A percentile compares a stretch with the other conserved stretches of the same genome.
Conservation (phyloP, 1,140 invertebrate species). For the Tetramorium alpestre region DNA sequence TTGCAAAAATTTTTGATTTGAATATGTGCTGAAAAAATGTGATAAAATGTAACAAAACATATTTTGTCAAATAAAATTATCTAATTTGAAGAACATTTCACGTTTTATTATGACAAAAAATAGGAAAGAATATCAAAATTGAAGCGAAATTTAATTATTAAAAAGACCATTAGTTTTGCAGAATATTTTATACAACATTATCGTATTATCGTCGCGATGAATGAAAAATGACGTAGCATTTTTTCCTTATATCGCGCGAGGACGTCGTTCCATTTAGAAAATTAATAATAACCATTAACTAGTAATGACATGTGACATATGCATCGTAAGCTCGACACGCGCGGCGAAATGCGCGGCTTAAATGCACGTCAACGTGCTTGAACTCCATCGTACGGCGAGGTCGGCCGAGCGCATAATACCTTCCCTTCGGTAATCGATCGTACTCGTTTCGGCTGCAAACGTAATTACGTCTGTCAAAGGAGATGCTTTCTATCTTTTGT, state of each 20-base stretch:
- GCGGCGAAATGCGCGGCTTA: background rate
- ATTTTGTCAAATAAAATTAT: background rate
- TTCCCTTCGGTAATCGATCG: slow-evolving; percentile 51
- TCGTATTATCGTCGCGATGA: background rate
- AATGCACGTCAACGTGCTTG: slow-evolving; percentile 32
- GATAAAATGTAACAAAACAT: background rate
- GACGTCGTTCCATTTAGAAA: slow-evolving; percentile 35
- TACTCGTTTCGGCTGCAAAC: slow-evolving; percentile 50
- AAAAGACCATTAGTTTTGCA: background rate
- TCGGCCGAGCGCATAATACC: slow-evolving; percentile 37
- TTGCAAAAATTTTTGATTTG: background rate
- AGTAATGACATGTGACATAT: slow-evolving; percentile 22
- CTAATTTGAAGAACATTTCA: background rate
- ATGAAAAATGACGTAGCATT: slow-evolving; percentile 23
- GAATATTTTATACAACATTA: background rate
- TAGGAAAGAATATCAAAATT: background rate
- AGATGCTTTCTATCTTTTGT: slow-evolving; percentile 39
- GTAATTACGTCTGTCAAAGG: slow-evolving; percentile 53
- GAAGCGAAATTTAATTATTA: background rate
- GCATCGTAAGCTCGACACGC: slow-evolving; percentile 28
- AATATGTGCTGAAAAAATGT: background rate
- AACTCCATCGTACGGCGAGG: background rate
- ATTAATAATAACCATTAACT: slow-evolving; percentile 45
- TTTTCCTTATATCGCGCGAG: slow-evolving; percentile 6
- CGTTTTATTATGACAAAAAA: background rate